These are phyloP conservation scores for Tauraco erythrolophus DNA, from an alignment of 2,113 vertebrate species.

Conservation along the genomic window DNA sequence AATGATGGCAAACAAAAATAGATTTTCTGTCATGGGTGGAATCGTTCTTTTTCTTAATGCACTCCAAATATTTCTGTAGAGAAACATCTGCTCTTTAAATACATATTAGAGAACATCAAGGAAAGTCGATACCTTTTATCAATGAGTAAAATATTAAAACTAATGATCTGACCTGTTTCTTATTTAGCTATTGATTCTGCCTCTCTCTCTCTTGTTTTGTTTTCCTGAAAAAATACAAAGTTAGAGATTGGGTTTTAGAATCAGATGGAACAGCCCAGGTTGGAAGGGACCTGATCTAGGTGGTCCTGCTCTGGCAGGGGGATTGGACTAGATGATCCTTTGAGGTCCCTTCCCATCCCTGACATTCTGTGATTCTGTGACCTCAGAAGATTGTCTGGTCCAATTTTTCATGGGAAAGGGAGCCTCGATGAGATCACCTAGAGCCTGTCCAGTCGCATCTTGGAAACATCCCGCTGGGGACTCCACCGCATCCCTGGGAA, in stretches of 20 bases:
- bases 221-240: background rate
- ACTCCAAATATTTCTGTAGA: slow-evolving; percentile 12
- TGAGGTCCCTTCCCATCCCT: too few relatives aligned
- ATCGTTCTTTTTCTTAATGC: slow-evolving; percentile 5
- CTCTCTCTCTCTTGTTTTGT: background rate
- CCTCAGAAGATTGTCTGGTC: rapidly evolving
- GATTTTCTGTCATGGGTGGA: slow-evolving; percentile 40
- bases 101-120: background rate
- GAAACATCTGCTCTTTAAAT: slow-evolving; percentile 43
- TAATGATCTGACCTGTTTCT: background rate
- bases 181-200: background rate
- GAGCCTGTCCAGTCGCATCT: background rate
- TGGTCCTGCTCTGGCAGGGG: too few relatives aligned
- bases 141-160: slow-evolving; percentile 25
- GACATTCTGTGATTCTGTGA: too few relatives aligned
- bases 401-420: background rate
- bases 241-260: background rate
- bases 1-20: slow-evolving; percentile 7
- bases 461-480: background rate
- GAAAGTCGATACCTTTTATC: background rate
- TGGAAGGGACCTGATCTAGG: too few relatives aligned
- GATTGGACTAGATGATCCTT: too few relatives aligned
- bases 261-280: background rate
- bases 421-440: background rate
- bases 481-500: rapidly evolving